These are phyloP conservation scores for Cataglyphis altisquamis DNA, from an alignment of 2,888 invertebrate species.

Conservation along the genomic window DNA sequence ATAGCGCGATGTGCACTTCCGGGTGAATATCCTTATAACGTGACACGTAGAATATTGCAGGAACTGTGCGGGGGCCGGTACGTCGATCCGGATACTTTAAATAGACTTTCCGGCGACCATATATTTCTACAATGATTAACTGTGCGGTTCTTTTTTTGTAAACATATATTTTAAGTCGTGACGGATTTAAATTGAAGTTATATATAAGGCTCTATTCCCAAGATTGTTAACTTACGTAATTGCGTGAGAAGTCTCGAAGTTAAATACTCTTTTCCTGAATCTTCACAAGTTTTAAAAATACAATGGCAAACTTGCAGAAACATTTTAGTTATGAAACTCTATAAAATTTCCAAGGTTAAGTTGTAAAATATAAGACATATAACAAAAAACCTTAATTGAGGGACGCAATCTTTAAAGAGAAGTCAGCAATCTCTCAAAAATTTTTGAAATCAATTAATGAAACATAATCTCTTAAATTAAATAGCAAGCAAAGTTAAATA, in stretches of 20 bases:
- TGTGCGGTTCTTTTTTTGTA: neutral
- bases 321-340: neutral
- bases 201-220: neutral
- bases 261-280: neutral
- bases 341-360: neutral
- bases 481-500: neutral
- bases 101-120: slow-evolving; percentile 28
- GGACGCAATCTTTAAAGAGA: neutral
- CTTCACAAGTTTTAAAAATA: neutral
- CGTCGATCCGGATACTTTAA: slow-evolving; percentile 50
- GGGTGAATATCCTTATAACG: slow-evolving; percentile 81
- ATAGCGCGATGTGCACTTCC: slow-evolving; percentile 78
- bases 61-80: slow-evolving; percentile 7
- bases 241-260: neutral
- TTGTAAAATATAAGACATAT: neutral
- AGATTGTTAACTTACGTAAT: neutral
- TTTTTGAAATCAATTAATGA: neutral
- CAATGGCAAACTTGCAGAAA: neutral
- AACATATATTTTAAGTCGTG: neutral
- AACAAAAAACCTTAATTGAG: neutral
- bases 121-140: slow-evolving; percentile 15
- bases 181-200: neutral
- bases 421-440: neutral
- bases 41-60: slow-evolving; percentile 36
- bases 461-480: neutral